Evolutionary conservation across 2,888 invertebrate genomes (phyloP).

Genomic region (Eristalis pertinax): DNA sequence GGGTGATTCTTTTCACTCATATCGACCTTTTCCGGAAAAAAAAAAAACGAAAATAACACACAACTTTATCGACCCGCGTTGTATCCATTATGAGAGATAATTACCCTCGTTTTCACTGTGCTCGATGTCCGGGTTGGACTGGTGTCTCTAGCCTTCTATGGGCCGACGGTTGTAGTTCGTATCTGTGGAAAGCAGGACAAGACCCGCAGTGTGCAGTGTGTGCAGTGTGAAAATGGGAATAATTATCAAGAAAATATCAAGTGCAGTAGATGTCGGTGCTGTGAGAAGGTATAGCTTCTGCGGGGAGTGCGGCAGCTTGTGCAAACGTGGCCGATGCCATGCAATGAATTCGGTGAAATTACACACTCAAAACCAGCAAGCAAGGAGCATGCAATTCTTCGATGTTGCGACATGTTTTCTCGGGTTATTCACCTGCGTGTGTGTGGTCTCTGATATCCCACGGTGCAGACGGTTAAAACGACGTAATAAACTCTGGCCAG

Average conservation of each 20-base stretch:
- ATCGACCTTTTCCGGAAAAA: constrained; percentile 25
- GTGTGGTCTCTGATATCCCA: background rate
- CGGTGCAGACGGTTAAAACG: background rate
- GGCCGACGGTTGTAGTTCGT: background rate
- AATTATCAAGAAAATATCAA: constrained; percentile 5
- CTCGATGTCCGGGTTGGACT: background rate
- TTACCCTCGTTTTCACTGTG: constrained; percentile 7
- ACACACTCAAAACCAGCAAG: background rate
- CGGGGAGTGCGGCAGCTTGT: background rate
- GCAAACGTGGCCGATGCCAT: background rate
- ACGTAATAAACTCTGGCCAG: background rate
- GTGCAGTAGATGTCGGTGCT: background rate
- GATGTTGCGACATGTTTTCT: background rate
- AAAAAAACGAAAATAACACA: too few relatives aligned
- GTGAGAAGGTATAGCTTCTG: background rate
- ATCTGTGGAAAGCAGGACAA: background rate
- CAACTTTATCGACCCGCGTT: constrained; percentile 45
- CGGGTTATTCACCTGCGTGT: background rate
- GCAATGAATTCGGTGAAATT: background rate
- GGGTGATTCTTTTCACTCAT: background rate
- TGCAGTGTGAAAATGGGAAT: constrained; percentile 3
- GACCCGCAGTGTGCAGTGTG: background rate
- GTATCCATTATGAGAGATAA: constrained; percentile 58
- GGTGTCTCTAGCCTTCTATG: background rate
- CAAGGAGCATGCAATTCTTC: background rate